Percentiles rank a stretch among this genome's conserved stretches.
These are phyloP conservation scores for Lasioglossum villosulum DNA, from an alignment of 2,888 invertebrate species.

Conservation along the genomic window DNA sequence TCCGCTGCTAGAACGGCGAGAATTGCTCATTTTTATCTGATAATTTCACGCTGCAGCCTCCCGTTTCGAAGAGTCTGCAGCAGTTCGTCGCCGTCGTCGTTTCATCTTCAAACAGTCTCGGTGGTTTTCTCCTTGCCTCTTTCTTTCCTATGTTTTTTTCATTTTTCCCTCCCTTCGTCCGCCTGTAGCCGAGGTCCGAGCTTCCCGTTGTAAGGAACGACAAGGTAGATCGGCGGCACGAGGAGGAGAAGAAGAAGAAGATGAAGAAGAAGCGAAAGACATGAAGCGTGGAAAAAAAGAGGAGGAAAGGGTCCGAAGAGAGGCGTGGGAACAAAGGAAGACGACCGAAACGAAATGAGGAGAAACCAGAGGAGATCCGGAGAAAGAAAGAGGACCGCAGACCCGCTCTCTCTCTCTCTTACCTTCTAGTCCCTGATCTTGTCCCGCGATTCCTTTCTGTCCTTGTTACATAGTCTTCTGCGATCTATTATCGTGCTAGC, in stretches of 20 bases:
- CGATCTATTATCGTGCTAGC: slow-evolving; percentile 32
- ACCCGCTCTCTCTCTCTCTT: slow-evolving; percentile 5
- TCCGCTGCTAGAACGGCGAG: slow-evolving; percentile 2
- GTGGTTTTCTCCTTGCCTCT: slow-evolving; percentile 43
- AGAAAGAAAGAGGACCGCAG: slow-evolving; percentile 26
- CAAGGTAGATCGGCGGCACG: slow-evolving; percentile 66
- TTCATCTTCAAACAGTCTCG: slow-evolving; percentile 56
- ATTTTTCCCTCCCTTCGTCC: slow-evolving; percentile 36
- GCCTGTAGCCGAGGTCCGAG: slow-evolving; percentile 61
- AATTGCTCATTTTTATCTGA: slow-evolving; percentile 59
- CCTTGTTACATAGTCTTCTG: slow-evolving; percentile 27
- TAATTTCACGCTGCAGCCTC: slow-evolving; percentile 60
- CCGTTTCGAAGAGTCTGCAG: slow-evolving; percentile 51
- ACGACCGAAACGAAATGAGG: slow-evolving; percentile 65
- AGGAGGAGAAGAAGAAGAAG: slow-evolving; percentile 35
- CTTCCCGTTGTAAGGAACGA: slow-evolving; percentile 77
- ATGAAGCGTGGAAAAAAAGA: slow-evolving; percentile 8
- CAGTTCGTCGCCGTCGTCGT: background rate
- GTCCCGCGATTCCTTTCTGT: slow-evolving; percentile 55
- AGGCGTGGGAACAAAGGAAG: slow-evolving; percentile 83
- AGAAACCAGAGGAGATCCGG: slow-evolving; percentile 42
- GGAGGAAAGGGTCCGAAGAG: slow-evolving; percentile 66
- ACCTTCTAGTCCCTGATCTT: slow-evolving; percentile 48
- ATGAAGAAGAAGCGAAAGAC: slow-evolving; percentile 11
- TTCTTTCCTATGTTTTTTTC: slow-evolving; percentile 26